Evolutionary conservation across 2,888 invertebrate genomes (phyloP), one percentile per base, ranked within the genome.

Genomic region (Athrips mouffetella): DNA sequence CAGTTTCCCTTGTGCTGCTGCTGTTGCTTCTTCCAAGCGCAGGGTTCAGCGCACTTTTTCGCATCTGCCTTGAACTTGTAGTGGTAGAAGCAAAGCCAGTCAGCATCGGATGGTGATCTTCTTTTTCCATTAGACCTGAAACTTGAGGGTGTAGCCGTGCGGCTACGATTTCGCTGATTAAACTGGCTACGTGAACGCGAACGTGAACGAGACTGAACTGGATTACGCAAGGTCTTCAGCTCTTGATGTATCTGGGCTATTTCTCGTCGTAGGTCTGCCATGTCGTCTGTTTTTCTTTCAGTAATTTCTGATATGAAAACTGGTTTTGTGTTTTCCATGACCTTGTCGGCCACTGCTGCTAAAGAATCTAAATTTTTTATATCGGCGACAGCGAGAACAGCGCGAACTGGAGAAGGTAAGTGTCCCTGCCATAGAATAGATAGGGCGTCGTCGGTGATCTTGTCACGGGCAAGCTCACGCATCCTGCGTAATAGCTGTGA

Each of bases 401-500:
- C 37, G 5, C 47, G 39, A 7, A 47, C 39, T 4, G 40, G 6
- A 1, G 49, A 7, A 27, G 52, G 49, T 15, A 49, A 29, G 18
- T 42, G 48, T 8, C 29, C 35, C 11, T 42, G 42, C 47, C 49
- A 53, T 45, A 53, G 13, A 5, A 50, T 20, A 6, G 23, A 25
- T 16, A 52, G 35, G 3, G 53, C 47, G 7, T 44, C 41, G 18
- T 49, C 49, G 4, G 49, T 45, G 1, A 55, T 15, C 8, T 45
- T 47, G n/a, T 40, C 41, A n/a, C 35, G 13, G n/a, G 52, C 54
- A 15, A 52, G 45, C 10, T 50, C 41, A 10, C 39, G 41, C 52
- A 55, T 55, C 1, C 40, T 15, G 1, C 47, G 35, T 10, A 55
- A 23, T 6, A 55, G 46, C 35, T 52, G 54, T 1, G 33, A 45